A percentile compares a stretch with the other conserved stretches of the same genome.
Evolutionary conservation across 2,113 vertebrate genomes (phyloP).

Genomic region (Ammodramus savannarum): DNA sequence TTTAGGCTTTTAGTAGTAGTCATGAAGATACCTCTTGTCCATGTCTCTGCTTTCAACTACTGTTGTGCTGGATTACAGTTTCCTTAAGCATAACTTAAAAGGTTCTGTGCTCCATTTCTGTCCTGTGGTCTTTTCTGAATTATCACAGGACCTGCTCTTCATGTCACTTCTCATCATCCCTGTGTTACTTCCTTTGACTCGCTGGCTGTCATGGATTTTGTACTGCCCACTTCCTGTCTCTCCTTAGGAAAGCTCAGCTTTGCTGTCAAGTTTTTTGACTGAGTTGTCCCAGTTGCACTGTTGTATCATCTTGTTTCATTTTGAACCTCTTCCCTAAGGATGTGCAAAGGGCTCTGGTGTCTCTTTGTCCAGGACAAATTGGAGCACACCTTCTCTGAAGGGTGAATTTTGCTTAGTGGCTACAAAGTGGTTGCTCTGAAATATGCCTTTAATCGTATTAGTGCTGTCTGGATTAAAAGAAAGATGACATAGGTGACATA

Average conservation of each 20-base stretch:
- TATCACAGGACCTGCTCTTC: not conserved
- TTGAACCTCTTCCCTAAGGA: not conserved
- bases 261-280: not conserved
- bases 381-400: not conserved
- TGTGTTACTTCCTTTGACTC: not conserved
- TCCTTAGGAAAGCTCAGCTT: not conserved
- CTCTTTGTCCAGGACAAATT: not conserved
- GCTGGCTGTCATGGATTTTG: not conserved
- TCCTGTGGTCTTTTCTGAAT: not conserved
- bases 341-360: not conserved
- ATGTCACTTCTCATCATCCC: not conserved
- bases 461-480: not conserved
- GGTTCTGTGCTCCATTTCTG: not conserved
- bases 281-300: not conserved
- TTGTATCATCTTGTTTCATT: not conserved
- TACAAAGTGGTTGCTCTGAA: not conserved
- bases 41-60: not conserved
- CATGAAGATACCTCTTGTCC: not conserved
- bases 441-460: not conserved
- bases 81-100: not conserved
- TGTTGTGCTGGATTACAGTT: not conserved
- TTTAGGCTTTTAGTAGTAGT: not conserved
- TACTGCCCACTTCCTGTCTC: not conserved
- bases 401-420: not conserved
- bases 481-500: not conserved